Evolutionary conservation across 2,113 vertebrate species (phyloP), one percentile per base, ranked within the genome.

Genomic region (Caretta caretta): DNA sequence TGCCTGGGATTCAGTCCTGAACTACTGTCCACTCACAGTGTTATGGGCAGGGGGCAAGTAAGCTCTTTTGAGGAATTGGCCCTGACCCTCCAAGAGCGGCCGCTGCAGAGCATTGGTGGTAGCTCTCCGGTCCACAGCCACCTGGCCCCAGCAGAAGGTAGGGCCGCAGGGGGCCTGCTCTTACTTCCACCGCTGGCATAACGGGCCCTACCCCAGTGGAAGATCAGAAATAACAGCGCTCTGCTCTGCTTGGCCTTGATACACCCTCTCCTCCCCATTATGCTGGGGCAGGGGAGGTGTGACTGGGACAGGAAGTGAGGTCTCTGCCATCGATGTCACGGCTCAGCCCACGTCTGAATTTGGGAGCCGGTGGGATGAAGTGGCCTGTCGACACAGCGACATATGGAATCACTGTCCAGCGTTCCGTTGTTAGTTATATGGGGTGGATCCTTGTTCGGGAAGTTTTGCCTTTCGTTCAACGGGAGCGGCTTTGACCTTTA

Each of bases 371-470:
- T n/a, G 42, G 48, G 14, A 19, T 92, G 85, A 75, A 48, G 20
- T 9, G 31, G 24, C 2, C 25, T 56, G 24, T 84, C 27, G 29
- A n/a, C n/a, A 42, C 9, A 72, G 10, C 50, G 16, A 3, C 13
- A 1, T 3, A 14, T 25, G 6, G 57, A n/a, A 24, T 12, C 84
- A 83, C 14, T 51, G 76, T 53, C 75, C 13, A 10, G 24, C 31
- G 8, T 5, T 48, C 7, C 1, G 80, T 75, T 72, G 9, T 56
- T 59, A 3, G 1, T 10, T 25, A 53, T 56, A 17, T 27, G 4
- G 14, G 3, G 4, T 2, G 8, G 84, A 53, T 31, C 14, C 84
- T 20, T 76, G 5, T 0, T 0, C 0, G 25, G 31, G 17, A 29
- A 78, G 14, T 11, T 93, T 20, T 88, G 76, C 42, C 62, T 94